Evolutionary conservation across 2,797 vertebrate genomes (phyloP), one percentile per base, ranked within the genome.

Genomic region (Spheniscus humboldti): DNA sequence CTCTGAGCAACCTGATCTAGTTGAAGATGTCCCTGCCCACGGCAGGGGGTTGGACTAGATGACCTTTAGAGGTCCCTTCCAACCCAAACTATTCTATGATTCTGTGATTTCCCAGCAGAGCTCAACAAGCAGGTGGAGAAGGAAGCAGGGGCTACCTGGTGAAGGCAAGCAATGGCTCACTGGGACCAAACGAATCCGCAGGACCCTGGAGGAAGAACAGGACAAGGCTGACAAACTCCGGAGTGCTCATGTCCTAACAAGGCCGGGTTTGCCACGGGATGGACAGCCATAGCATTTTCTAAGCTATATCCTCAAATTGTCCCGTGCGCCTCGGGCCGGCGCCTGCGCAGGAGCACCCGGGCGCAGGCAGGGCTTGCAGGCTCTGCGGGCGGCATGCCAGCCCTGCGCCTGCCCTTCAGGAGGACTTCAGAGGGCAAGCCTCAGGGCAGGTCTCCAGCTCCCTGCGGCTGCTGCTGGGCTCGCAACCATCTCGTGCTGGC

Each of bases 141-240:
- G 53, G 55, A 69, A 68, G 27, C 31, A 69, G 53, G 10, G n/a
- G 11, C 41, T 68, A 31, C 30, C 12, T 2, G 1, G 19, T 15
- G 41, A 83, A 74, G 30, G n/a, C n/a, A 57, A 55, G 22, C 30
- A 57, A 3, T 45, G 48, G 50, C 43, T 67, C 63, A 55, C 25
- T 0, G 1, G 23, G 33, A 43, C 33, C 8, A 17, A 35, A 47
- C 0, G 0, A 67, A 75, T 17, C 56, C 8, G 0, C 39, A 35
- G 48, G 13, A 60, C 20, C 5, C 37, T 30, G 24, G 9, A 45
- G n/a, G 18, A 90, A 39, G 52, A 90, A 4, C 16, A 63, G 55
- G 30, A 66, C 31, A 18, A 67, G 62, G 25, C 11, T 66, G 56
- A 24, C 13, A 66, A 39, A 17, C 28, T 79, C n/a, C 35, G 25